These are phyloP conservation scores for Empidonax alnorum DNA, from an alignment of 2,113 vertebrate genomes.

Conservation along the genomic window DNA sequence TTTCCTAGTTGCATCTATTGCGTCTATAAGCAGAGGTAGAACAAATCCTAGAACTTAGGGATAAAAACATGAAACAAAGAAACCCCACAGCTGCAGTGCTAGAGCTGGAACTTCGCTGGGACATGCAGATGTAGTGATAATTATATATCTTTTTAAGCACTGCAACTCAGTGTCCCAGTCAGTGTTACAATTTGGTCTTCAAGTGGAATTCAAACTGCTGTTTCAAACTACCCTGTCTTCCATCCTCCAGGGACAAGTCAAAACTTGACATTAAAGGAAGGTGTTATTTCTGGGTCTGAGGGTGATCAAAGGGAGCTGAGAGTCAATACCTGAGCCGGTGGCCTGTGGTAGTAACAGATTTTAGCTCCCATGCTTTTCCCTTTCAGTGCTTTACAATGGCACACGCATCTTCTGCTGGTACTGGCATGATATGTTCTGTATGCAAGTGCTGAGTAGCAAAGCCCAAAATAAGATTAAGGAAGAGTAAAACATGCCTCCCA, in stretches of 20 bases:
- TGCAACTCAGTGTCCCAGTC: background rate
- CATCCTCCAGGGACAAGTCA: background rate
- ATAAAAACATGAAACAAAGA: background rate
- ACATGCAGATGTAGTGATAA: background rate
- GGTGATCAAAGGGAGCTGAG: background rate
- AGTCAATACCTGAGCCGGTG: background rate
- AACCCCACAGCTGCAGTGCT: background rate
- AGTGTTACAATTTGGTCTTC: background rate
- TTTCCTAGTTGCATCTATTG: background rate
- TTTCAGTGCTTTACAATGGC: background rate
- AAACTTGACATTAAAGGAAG: background rate
- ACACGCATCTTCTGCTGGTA: background rate
- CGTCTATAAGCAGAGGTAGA: background rate
- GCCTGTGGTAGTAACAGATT: background rate
- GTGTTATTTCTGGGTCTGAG: background rate
- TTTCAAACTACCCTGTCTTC: background rate
- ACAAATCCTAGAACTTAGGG: background rate
- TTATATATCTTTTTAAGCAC: background rate
- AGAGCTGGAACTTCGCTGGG: background rate
- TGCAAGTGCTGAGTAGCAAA: background rate
- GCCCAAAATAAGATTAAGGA: background rate
- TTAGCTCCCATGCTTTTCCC: background rate
- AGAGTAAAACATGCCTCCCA: conserved; percentile 18
- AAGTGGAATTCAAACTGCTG: background rate
- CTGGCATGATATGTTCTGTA: background rate